These are phyloP conservation scores for Cromileptes altivelis DNA, from an alignment of 2,113 vertebrate genomes.

Conservation along the genomic window DNA sequence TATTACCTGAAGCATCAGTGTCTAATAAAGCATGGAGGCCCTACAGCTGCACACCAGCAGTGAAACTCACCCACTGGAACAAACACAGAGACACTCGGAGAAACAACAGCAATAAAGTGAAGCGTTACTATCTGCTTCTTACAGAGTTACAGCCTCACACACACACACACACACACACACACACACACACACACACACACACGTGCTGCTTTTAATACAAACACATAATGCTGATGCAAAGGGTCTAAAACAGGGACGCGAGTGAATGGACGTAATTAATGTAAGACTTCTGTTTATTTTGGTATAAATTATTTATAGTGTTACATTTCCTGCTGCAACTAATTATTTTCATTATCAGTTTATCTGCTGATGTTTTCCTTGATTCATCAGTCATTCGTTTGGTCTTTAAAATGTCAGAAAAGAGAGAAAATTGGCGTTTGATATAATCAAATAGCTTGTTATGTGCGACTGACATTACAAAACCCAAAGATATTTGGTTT, in stretches of 20 bases:
- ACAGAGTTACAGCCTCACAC: neutral
- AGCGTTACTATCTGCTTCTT: neutral
- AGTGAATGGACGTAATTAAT: too few relatives aligned
- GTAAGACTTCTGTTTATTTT: neutral
- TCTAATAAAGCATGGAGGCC: neutral
- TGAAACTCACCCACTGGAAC: neutral
- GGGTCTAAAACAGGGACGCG: neutral
- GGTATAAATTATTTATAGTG: neutral
- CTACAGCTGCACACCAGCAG: neutral
- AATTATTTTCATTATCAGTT: neutral
- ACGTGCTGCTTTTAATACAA: neutral
- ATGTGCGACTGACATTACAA: neutral
- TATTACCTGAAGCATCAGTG: neutral
- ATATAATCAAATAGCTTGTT: neutral
- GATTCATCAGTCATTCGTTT: too few relatives aligned
- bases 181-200: too few relatives aligned
- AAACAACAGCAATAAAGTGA: slow-evolving; percentile 15
- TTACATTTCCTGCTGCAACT: neutral
- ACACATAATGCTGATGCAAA: neutral
- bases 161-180: neutral
- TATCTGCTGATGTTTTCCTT: too few relatives aligned
- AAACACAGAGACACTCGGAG: neutral
- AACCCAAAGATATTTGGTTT: neutral
- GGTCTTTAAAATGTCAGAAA: neutral
- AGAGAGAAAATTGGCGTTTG: too few relatives aligned